Percentiles rank a stretch among this genome's conserved stretches.
Evolutionary conservation across 1,140 invertebrate species (phyloP).

Genomic region (Hypothenemus hampei): DNA sequence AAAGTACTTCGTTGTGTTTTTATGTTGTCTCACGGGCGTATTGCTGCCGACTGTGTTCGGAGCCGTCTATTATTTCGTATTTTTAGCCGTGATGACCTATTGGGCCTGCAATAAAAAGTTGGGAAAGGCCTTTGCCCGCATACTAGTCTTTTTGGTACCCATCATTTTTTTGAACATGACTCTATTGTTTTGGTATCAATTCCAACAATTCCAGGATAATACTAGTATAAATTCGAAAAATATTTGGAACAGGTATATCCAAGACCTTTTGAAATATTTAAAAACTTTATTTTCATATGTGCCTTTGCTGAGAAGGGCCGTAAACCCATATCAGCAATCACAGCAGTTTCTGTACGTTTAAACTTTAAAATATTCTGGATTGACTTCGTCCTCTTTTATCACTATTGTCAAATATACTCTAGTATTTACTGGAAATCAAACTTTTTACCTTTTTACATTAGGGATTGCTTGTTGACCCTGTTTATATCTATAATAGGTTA

Average conservation of each 20-base stretch:
- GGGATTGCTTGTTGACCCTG: background rate
- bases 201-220: conserved; percentile 13
- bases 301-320: no score
- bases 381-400: no score
- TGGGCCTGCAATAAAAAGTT: conserved; percentile 9
- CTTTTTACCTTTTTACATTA: background rate
- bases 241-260: conserved; percentile 4
- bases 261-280: no score
- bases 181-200: conserved; percentile 10
- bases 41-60: conserved; percentile 7
- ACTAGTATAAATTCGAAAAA: background rate
- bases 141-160: background rate
- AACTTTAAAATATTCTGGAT: no score
- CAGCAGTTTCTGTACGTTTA: no score
- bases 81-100: conserved; percentile 12
- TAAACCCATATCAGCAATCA: no score
- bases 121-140: conserved; percentile 3
- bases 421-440: background rate
- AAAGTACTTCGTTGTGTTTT: conserved; percentile 7
- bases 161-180: conserved; percentile 14
- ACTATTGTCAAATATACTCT: no score
- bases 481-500: no score
- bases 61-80: conserved; percentile 13
- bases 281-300: background rate
- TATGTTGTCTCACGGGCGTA: conserved; percentile 8